A percentile compares a stretch with the other conserved stretches of the same genome.
These are phyloP conservation scores for Naja naja DNA, from an alignment of 2,113 vertebrate genomes.

Conservation along the genomic window DNA sequence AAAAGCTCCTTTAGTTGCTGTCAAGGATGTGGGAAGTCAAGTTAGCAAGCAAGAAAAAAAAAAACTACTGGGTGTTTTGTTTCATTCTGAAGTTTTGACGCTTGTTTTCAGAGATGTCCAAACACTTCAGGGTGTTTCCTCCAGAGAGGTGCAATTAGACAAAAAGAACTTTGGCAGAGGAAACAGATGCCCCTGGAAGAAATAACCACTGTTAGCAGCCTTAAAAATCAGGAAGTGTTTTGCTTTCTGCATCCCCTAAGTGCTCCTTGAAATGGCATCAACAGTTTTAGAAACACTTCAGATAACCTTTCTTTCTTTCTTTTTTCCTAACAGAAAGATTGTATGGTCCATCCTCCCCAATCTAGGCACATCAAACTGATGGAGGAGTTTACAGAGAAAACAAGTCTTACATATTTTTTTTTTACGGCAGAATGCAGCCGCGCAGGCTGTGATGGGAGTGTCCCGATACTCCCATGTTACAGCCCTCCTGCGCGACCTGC, in stretches of 20 bases:
- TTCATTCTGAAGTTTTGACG: background rate
- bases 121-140: background rate
- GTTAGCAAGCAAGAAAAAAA: background rate
- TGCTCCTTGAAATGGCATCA: background rate
- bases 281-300: constrained; percentile 4
- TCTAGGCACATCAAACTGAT: background rate
- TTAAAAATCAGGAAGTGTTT: background rate
- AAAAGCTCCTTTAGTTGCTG: background rate
- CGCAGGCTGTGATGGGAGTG: too few species aligned
- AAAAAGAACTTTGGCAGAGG: background rate
- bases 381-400: background rate
- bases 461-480: too few species aligned
- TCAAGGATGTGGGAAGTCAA: background rate
- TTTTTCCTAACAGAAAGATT: background rate
- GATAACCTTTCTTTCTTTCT: background rate
- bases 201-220: background rate
- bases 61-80: background rate
- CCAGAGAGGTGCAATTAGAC: constrained; percentile 1
- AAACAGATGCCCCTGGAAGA: background rate
- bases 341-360: background rate
- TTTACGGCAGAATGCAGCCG: too few species aligned
- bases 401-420: background rate
- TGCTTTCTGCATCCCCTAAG: background rate
- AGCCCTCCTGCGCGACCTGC: too few species aligned
- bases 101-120: background rate